Evolutionary conservation across 2,113 vertebrate species (phyloP).

Genomic region (Platichthys flesus): DNA sequence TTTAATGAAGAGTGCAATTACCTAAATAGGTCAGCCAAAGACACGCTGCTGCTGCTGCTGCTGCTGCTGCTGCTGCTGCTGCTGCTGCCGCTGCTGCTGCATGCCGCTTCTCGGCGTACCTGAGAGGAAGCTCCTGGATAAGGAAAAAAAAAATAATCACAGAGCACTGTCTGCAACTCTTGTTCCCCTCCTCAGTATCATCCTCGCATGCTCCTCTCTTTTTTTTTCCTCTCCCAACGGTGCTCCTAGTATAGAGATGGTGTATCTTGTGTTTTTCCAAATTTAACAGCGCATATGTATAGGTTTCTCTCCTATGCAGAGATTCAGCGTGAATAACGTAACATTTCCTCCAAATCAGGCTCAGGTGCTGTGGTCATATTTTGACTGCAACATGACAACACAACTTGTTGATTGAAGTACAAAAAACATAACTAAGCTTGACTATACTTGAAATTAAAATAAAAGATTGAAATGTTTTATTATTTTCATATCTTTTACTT

Average conservation of each 20-base stretch:
- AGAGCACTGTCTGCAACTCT: slow-evolving; percentile 60
- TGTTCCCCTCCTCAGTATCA: slow-evolving; percentile 47
- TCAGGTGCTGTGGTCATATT: not conserved
- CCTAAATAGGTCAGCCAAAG: slow-evolving; percentile 91
- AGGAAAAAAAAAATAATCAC: slow-evolving; percentile 3
- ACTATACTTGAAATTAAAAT: not conserved
- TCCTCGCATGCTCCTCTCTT: slow-evolving; percentile 22
- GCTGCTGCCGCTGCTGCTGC: slow-evolving; percentile 59
- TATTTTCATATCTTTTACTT: not conserved
- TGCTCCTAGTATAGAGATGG: slow-evolving; percentile 63
- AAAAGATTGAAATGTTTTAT: not conserved
- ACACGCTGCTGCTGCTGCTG: slow-evolving; percentile 71
- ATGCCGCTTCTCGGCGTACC: slow-evolving; percentile 76
- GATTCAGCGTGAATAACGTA: slow-evolving; percentile 42
- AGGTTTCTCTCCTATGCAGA: slow-evolving; percentile 58
- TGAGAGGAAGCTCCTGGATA: slow-evolving; percentile 77
- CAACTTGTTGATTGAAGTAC: no score
- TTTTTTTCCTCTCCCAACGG: slow-evolving; percentile 34
- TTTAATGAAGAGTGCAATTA: slow-evolving; percentile 92
- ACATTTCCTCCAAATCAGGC: slow-evolving; percentile 22
- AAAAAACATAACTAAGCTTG: not conserved
- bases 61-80: slow-evolving; percentile 47
- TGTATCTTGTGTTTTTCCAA: slow-evolving; percentile 54
- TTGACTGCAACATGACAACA: not conserved
- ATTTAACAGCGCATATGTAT: slow-evolving; percentile 72